Conservation (phyloP, 1,140 invertebrate genomes). For the Myzus persicae region DNA sequence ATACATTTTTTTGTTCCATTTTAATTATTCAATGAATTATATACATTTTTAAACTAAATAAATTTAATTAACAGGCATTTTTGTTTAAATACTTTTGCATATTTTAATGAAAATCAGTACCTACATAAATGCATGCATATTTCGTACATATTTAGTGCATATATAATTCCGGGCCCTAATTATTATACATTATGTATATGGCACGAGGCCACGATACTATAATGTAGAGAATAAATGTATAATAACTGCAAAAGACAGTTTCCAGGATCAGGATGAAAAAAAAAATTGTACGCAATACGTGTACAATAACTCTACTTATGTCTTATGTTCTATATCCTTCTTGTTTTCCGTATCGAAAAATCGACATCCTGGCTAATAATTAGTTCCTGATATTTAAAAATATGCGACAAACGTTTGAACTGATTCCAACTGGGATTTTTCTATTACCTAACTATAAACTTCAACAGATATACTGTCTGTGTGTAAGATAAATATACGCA, state of each 20-base stretch:
- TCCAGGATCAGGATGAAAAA: background rate
- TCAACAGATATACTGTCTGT: background rate
- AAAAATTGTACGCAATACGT: background rate
- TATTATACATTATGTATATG: background rate
- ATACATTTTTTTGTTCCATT: no score
- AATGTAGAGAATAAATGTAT: background rate
- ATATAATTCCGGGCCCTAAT: no score
- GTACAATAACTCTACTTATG: background rate
- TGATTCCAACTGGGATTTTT: background rate
- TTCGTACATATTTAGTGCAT: no score
- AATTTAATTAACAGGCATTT: no score
- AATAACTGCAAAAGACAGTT: background rate
- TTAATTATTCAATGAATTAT: no score
- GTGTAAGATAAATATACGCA: no score
- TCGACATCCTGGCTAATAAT: background rate
- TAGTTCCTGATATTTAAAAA: background rate
- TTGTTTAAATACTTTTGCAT: no score
- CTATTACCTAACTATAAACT: no score
- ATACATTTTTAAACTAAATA: no score
- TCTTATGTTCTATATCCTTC: background rate
- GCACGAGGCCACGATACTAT: background rate
- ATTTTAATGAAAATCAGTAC: no score
- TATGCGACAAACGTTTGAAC: background rate
- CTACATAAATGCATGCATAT: no score
- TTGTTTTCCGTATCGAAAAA: background rate